These are phyloP conservation scores for Paracentrotus lividus DNA, from an alignment of 53 echinoderm and acorn worm species.

Conservation along the genomic window DNA sequence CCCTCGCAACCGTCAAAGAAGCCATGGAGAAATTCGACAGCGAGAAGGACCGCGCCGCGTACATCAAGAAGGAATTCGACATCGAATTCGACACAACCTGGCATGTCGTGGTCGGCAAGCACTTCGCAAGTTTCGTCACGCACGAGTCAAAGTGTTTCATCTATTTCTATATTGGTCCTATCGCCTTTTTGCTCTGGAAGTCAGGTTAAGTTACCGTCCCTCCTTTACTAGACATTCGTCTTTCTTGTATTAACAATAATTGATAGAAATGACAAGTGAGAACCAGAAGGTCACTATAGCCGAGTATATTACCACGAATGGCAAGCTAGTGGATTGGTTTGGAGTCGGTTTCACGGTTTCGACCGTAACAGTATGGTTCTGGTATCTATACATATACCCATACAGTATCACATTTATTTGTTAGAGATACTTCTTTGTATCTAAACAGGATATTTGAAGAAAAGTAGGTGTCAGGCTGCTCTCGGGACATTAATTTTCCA, in stretches of 20 bases:
- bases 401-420: no score
- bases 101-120: conserved; percentile 78
- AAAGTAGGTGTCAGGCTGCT: no score
- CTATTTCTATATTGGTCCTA: conserved; percentile 70
- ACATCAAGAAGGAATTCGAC: conserved; percentile 72
- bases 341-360: no score
- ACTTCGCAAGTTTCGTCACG: conserved; percentile 80
- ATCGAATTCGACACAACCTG: conserved; percentile 70
- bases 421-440: no score
- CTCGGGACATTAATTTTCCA: no score
- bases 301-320: no score
- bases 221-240: not conserved
- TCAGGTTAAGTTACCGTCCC: conserved; percentile 61
- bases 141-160: conserved; percentile 77
- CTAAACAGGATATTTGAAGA: no score
- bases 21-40: conserved; percentile 64
- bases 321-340: no score
- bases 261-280: no score
- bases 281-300: no score
- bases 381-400: no score
- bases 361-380: no score
- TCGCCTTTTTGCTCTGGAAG: conserved; percentile 73
- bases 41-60: conserved; percentile 76
- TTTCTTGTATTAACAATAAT: not conserved
- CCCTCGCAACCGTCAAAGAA: conserved; percentile 49